Evolutionary conservation across 2,888 invertebrate species (phyloP), one percentile per base, ranked within the genome.

Genomic region (Acleris sparsana): DNA sequence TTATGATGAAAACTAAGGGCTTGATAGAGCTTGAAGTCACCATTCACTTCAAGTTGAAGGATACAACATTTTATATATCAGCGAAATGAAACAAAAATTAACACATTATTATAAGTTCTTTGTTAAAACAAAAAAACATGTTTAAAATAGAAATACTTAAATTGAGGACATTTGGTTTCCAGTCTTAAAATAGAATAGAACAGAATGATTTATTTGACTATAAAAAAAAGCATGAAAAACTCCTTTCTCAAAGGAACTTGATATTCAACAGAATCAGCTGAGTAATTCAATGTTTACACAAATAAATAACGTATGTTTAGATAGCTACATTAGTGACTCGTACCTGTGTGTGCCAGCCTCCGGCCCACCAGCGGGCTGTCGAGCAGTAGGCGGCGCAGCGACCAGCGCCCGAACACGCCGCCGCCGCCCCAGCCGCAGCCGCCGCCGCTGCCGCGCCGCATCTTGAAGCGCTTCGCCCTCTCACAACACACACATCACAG

Each of bases 331-430:
- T 20, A n/a, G 43, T 3, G 22, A 11, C 9, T 5, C 33, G 11
- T 64, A 64, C 92, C 92, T 88, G 93, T 87, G 70, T 92, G 90
- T 48, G 93, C 92, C 29, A 95, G 93, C 75, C 95, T 93, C 60
- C 95, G 92, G 46, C 95, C 95, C 63, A 95, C 93, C 20, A 96
- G 90, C 3, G 96, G 96, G 82, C 95, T 95, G 73, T 95, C 95
- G 67, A 96, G 95, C 66, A 96, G 93, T 70, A 96, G 88, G 69
- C 95, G 93, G 55, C 96, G 93, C 49, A 96, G 85, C 20, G 96
- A 96, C 93, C 95, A 95, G 75, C 95, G 89, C 70, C 92, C 89
- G 60, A 92, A 82, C 71, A 90, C 81, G 65, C 92, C 92, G 69
- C 74, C 73, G 53, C 91, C 89, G 71, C 92, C 89, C 86, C 92